Evolutionary conservation across 92 coral and sea anemone species (phyloP), one percentile per base, ranked within the genome.

Genomic region (Desmophyllum pertusum): DNA sequence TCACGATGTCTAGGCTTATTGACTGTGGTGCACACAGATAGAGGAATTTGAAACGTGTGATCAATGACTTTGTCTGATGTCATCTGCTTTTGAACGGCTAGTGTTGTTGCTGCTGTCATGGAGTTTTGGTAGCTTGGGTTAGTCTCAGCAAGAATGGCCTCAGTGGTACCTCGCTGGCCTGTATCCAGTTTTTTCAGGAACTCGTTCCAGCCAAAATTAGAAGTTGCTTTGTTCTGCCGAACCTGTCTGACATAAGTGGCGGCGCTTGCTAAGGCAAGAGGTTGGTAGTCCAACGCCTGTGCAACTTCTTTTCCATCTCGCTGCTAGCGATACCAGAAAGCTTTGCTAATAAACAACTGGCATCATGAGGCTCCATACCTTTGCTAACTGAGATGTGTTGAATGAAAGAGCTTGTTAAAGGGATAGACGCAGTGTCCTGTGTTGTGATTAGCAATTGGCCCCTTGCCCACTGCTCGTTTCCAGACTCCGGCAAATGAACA

Each of bases 251-350:
- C 73, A 40, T 75, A 87, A 35, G 64, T 53, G 14, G 87, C 90
- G 40, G 90, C 90, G 46, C 77, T 65, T 4, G 87, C 90, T 53
- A 87, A 75, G 27, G 90, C 90, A 66, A 87, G 87, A 11, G 90
- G 86, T 51, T 86, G 90, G 33, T 73, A 73, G 69, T 86, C 86
- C 19, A 86, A 86, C 4, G 71, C 80, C 15, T 46, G 5, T 0
- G 86, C 77, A 53, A 79, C 53, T 40, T 43, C 51, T 35, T 81
- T 39, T n/a, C 67, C 50, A 81, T 70, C 59, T 81, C 76, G 38
- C 63, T 27, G 84, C 64, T 50, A 61, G 43, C 41, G 45, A 62
- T 87, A 17, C 77, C 70, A 59, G 90, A 75, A 55, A 75, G 40
- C 43, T 10, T 31, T 6, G 80, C 23, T 52, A 75, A 53, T 4